Evolutionary conservation across 2,888 invertebrate genomes (phyloP), one percentile per base, ranked within the genome.

Genomic region (Boloria selene): DNA sequence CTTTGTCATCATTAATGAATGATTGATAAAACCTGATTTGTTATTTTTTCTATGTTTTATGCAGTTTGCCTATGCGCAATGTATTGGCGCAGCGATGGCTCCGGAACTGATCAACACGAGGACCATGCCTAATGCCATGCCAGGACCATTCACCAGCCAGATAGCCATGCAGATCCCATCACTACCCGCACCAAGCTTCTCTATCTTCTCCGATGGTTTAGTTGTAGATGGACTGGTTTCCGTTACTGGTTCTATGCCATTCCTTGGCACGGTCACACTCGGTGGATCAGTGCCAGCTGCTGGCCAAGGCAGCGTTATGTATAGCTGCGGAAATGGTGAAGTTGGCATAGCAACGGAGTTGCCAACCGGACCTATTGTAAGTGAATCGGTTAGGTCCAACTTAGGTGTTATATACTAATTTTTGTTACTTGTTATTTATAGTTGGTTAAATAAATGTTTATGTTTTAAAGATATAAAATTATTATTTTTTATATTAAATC

Each of bases 171-270:
- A 70, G 14, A 66, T 55, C 45, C 68, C 68, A n/a, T 52, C 61
- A 13, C 47, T 75, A 50, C 75, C 75, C 17, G 18, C 67, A 1
- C 73, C 75, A 0, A 68, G 65, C 7, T 70, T 75, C 54, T 70
- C 66, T 22, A 67, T 76, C 44, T 56, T 74, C 14, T 75, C 84
- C 1, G 83, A 83, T 1, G 70, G 78, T 13, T 65, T 83, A 42
- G 50, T 79, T 0, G 79, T 82, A 17, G 78, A 78, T 26, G 83
- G 83, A 2, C 64, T 69, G 10, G 76, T 83, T 10, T 62, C 75
- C 4, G 83, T 83, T 0, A 55, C 69, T 3, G 83, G 83, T 0
- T 76, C 70, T 0, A 53, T 83, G 47, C 83, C 83, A 1, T 82
- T 83, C 65, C 52, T 75, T 7, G 77, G 81, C 26, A 74, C 82